Evolutionary conservation across 1,140 invertebrate genomes (phyloP).

Genomic region (Eurosta solidaginis): DNA sequence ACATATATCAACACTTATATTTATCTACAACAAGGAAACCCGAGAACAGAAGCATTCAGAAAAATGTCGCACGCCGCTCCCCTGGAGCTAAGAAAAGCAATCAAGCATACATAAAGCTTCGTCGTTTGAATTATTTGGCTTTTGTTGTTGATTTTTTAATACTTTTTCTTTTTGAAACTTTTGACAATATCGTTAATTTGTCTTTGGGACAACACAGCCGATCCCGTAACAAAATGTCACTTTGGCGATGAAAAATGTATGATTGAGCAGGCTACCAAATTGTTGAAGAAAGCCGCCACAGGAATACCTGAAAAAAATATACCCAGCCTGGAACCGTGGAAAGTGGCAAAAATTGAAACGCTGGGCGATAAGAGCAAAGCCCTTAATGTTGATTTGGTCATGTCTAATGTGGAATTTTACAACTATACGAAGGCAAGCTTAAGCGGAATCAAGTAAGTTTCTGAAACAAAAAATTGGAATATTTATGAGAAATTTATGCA

Average conservation of each 20-base stretch:
- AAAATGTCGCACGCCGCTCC: too few relatives aligned
- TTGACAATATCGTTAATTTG: too few relatives aligned
- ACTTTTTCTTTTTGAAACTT: too few relatives aligned
- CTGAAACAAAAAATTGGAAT: background rate
- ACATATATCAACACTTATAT: too few relatives aligned
- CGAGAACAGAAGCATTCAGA: too few relatives aligned
- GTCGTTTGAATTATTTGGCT: too few relatives aligned
- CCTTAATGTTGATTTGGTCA: background rate
- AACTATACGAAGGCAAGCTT: background rate
- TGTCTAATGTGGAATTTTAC: background rate
- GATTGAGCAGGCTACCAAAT: background rate
- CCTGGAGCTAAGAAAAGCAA: too few relatives aligned
- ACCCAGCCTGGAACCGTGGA: background rate
- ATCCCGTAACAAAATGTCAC: slow-evolving; percentile 7
- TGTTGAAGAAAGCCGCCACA: background rate
- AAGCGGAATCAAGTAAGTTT: background rate
- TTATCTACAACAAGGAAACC: too few relatives aligned
- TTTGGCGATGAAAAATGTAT: slow-evolving; percentile 19
- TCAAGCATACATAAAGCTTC: too few relatives aligned
- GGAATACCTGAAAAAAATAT: background rate
- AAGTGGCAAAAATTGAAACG: slow-evolving; percentile 1
- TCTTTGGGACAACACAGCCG: too few relatives aligned
- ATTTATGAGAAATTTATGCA: too few relatives aligned
- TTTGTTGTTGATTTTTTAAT: too few relatives aligned
- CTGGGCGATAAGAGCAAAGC: slow-evolving; percentile 15